Conservation (phyloP, 2,113 vertebrate species). For the Nansenia antarctica region DNA sequence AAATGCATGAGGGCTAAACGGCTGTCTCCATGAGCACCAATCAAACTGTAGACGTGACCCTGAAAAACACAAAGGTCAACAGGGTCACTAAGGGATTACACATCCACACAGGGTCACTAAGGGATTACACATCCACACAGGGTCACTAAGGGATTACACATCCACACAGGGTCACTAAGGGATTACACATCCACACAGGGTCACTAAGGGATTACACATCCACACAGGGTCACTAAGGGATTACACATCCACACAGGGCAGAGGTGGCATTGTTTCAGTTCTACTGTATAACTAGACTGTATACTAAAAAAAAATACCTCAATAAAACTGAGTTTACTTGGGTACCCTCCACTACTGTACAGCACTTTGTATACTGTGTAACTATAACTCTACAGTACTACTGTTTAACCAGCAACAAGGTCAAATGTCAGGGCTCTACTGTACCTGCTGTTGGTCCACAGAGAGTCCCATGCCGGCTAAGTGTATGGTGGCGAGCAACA, state of each 20-base stretch:
- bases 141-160: neutral
- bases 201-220: neutral
- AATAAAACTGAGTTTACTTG: too few relatives aligned
- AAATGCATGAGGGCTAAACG: slow-evolving; percentile 88
- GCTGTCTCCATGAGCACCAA: slow-evolving; percentile 81
- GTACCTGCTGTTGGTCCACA: slow-evolving; percentile 79
- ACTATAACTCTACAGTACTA: too few relatives aligned
- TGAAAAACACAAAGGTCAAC: slow-evolving; percentile 50
- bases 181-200: neutral
- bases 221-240: neutral
- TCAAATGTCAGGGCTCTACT: neutral
- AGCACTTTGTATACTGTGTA: too few relatives aligned
- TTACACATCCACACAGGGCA: neutral
- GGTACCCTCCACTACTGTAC: too few relatives aligned
- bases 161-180: neutral
- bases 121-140: neutral
- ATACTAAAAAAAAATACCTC: too few relatives aligned
- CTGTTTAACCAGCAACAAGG: neutral
- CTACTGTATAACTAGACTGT: too few relatives aligned
- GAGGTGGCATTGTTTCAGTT: neutral
- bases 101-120: neutral
- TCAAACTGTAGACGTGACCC: slow-evolving; percentile 89
- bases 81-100: neutral
- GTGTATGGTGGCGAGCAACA: slow-evolving; percentile 83
- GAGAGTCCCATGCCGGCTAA: slow-evolving; percentile 79